Percentiles rank a stretch among this genome's conserved stretches.
Conservation (phyloP, 2,113 vertebrate species). For the Actenoides lindsayi region DNA sequence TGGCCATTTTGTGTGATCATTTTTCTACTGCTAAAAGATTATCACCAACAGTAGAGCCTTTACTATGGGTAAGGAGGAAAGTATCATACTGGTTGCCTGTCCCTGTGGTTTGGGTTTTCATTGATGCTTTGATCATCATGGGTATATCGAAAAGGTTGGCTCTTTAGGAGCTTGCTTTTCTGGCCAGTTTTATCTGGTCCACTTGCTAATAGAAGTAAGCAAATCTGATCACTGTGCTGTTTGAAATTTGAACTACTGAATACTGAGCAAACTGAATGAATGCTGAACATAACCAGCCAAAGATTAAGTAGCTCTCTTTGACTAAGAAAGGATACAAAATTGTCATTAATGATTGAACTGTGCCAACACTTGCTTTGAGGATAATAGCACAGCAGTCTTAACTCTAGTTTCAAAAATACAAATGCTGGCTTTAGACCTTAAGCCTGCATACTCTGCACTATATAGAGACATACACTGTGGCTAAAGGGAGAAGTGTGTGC, state of each 20-base stretch:
- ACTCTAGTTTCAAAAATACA: not conserved
- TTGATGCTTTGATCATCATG: not conserved
- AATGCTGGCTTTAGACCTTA: not conserved
- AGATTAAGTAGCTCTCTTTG: conserved; percentile 36
- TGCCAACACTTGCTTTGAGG: not conserved
- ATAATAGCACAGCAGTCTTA: not conserved
- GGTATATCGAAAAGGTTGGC: not conserved
- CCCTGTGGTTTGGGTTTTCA: not conserved
- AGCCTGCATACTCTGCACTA: not conserved
- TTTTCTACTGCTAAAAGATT: not conserved
- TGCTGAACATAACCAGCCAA: not conserved
- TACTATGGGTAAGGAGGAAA: not conserved
- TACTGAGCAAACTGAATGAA: not conserved
- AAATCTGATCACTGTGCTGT: not conserved
- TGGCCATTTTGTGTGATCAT: not conserved
- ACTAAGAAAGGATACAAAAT: conserved; percentile 10
- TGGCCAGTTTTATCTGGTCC: not conserved
- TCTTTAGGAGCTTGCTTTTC: not conserved
- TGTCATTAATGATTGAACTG: not conserved
- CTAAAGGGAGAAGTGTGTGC: not conserved
- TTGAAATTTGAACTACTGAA: conserved; percentile 8
- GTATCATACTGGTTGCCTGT: not conserved
- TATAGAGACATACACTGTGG: not conserved
- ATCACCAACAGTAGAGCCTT: not conserved
- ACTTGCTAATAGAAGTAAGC: not conserved